Evolutionary conservation across 1,140 invertebrate species (phyloP).

Genomic region (Drosophila gunungcola): DNA sequence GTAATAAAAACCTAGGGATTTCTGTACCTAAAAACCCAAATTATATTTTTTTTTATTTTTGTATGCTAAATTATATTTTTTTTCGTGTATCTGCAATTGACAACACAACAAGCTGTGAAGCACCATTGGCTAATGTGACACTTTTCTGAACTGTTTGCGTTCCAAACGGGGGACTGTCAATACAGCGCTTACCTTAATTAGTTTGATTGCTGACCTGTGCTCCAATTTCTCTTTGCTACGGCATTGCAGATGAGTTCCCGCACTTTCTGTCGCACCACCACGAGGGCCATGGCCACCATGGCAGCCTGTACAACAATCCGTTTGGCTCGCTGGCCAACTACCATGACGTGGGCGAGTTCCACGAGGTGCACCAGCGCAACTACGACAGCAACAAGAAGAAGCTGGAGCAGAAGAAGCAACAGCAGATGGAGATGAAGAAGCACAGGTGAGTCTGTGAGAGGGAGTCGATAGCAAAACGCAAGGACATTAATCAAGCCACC

Average conservation of each 20-base stretch:
- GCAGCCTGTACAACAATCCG: conserved; percentile 78
- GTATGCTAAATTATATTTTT: not conserved
- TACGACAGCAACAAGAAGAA: conserved; percentile 76
- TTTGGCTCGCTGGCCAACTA: conserved; percentile 79
- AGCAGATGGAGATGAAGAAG: conserved; percentile 78
- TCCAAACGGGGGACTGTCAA: conserved; percentile 22
- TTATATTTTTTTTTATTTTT: too few relatives aligned
- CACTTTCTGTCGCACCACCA: conserved; percentile 76
- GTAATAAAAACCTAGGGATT: too few relatives aligned
- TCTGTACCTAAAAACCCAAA: too few relatives aligned
- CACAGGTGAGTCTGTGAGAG: conserved; percentile 61
- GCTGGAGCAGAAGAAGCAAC: conserved; percentile 72
- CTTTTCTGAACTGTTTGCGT: conserved; percentile 22
- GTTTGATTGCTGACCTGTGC: conserved; percentile 36
- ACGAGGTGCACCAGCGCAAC: conserved; percentile 81
- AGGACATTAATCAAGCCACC: conserved; percentile 51
- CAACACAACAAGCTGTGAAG: conserved; percentile 22
- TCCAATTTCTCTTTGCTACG: conserved; percentile 8
- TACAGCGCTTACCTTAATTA: conserved; percentile 66
- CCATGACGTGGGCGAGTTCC: conserved; percentile 74
- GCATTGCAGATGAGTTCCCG: conserved; percentile 74
- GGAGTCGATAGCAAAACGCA: conserved; percentile 1
- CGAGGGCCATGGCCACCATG: conserved; percentile 75
- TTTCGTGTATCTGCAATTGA: conserved; percentile 5
- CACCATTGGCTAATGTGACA: conserved; percentile 27